Evolutionary conservation across 2,113 vertebrate species (phyloP).

Genomic region (Rhombomys opimus): DNA sequence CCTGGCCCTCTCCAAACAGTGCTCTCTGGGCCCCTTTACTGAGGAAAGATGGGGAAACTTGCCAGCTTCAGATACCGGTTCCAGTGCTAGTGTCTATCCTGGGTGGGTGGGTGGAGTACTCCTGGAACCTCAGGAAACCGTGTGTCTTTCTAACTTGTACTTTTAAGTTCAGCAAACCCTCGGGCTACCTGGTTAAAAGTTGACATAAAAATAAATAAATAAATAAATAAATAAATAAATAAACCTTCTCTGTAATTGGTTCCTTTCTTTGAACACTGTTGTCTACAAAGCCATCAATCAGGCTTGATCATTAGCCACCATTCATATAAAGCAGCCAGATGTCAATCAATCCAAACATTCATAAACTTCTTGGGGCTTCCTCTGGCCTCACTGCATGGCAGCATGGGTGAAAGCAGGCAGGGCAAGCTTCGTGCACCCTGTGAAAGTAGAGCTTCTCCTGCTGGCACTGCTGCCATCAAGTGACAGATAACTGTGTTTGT

Average conservation of each 20-base stretch:
- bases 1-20: neutral
- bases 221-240: neutral
- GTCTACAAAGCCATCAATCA: constrained; percentile 83
- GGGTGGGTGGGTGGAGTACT: neutral
- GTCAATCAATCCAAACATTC: constrained; percentile 73
- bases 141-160: constrained; percentile 85
- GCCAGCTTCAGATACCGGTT: neutral
- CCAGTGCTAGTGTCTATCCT: neutral
- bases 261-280: constrained; percentile 87
- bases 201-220: constrained; percentile 82
- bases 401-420: neutral
- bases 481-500: neutral
- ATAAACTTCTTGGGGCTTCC: constrained; percentile 56
- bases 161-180: constrained; percentile 87
- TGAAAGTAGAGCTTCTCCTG: neutral
- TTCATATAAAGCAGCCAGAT: constrained; percentile 78
- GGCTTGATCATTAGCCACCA: constrained; percentile 83
- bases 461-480: fast-evolving
- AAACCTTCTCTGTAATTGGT: constrained; percentile 84
- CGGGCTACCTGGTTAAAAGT: constrained; percentile 86
- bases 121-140: constrained; percentile 84
- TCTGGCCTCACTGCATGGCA: neutral
- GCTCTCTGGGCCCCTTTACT: neutral
- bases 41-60: fast-evolving
- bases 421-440: fast-evolving